These are phyloP conservation scores for Pollenia griseotomentosa DNA, from an alignment of 2,888 invertebrate genomes.

Conservation along the genomic window DNA sequence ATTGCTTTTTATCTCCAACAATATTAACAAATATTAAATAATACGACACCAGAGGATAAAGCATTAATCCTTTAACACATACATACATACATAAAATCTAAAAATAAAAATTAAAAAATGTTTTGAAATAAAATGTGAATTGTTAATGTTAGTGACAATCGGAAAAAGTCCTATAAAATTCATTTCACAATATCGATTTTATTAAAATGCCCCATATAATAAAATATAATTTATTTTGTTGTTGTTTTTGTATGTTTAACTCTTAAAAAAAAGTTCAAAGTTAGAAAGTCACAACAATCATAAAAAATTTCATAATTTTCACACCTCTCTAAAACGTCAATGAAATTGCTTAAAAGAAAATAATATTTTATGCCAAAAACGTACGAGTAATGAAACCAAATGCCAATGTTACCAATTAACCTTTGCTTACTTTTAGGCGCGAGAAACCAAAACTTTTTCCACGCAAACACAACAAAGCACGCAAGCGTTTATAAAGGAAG, in stretches of 20 bases:
- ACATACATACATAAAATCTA: conserved; percentile 13
- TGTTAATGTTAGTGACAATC: too few relatives aligned
- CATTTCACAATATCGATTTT: conserved; percentile 49
- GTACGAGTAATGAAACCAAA: conserved; percentile 35
- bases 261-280: conserved; percentile 43
- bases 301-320: conserved; percentile 22
- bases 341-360: conserved; percentile 17
- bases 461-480: conserved; percentile 14
- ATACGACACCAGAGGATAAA: conserved; percentile 56
- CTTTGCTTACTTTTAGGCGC: conserved; percentile 68
- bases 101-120: conserved; percentile 5
- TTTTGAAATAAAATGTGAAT: too few relatives aligned
- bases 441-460: not conserved
- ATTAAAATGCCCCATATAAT: conserved; percentile 49
- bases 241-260: conserved; percentile 34
- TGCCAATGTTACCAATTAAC: conserved; percentile 66
- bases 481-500: conserved; percentile 9
- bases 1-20: conserved; percentile 32
- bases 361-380: conserved; percentile 36
- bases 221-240: conserved; percentile 26
- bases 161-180: conserved; percentile 9
- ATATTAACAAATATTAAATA: conserved; percentile 52
- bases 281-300: conserved; percentile 46
- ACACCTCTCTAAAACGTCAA: conserved; percentile 65
- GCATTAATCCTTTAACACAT: conserved; percentile 39